phyloP scores from a whole-genome alignment of 2,113 vertebrate species.

The Prolemur simus region DNA sequence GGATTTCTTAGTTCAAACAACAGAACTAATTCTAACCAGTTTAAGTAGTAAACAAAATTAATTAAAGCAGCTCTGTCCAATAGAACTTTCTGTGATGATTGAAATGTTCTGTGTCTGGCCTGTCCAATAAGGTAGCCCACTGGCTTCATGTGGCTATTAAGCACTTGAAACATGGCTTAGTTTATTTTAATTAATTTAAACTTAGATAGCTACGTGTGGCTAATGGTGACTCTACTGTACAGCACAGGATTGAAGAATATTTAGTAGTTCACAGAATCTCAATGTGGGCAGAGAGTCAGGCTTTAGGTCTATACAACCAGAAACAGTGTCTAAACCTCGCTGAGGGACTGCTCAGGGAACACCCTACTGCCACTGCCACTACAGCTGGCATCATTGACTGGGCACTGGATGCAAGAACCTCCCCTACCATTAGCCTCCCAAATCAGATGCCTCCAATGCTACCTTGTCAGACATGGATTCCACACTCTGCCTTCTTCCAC shows the following conservation, averaged over 20 bases:
- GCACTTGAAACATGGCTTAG: background rate
- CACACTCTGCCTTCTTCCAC: background rate
- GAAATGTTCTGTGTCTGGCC: background rate
- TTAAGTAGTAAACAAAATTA: background rate
- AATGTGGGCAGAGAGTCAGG: background rate
- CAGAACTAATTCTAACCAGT: background rate
- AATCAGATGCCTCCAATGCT: background rate
- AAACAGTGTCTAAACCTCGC: background rate
- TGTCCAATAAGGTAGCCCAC: background rate
- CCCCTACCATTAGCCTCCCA: background rate
- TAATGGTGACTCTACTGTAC: background rate
- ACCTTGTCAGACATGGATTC: background rate
- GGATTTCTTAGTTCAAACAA: constrained; percentile 5
- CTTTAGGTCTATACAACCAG: background rate
- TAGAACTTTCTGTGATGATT: background rate
- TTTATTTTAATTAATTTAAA: constrained; percentile 14
- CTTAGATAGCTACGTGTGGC: background rate
- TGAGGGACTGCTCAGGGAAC: background rate
- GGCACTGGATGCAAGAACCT: background rate
- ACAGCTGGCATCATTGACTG: background rate
- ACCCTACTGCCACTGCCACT: background rate
- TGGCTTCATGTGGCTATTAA: background rate
- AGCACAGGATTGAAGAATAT: constrained; percentile 8
- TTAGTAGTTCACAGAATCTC: background rate
- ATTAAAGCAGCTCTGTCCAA: constrained; percentile 4